Evolutionary conservation across 2,888 invertebrate species (phyloP).

Genomic region (Watsonalla binaria): DNA sequence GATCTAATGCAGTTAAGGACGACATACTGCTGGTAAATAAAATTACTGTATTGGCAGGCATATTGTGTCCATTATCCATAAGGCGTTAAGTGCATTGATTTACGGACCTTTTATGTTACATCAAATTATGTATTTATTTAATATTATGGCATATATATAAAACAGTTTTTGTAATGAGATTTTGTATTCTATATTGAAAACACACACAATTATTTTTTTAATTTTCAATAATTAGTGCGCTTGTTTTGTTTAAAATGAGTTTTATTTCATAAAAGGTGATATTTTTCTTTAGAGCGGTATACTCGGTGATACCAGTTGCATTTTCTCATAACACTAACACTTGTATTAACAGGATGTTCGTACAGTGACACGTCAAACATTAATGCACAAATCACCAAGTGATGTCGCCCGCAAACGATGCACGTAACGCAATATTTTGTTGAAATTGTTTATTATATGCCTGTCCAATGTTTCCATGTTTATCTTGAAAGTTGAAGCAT

Average conservation of each 20-base stretch:
- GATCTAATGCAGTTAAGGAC: conserved; percentile 57
- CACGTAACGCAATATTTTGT: conserved; percentile 60
- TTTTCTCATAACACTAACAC: neutral
- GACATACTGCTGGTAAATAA: conserved; percentile 70
- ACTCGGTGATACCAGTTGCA: neutral
- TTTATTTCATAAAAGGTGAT: neutral
- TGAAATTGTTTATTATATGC: conserved; percentile 56
- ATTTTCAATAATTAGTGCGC: neutral
- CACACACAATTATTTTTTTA: neutral
- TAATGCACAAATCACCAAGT: neutral
- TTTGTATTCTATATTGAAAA: neutral
- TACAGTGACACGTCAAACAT: neutral
- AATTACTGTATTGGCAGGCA: conserved; percentile 63
- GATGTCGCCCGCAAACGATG: conserved; percentile 41
- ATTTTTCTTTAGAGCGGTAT: neutral
- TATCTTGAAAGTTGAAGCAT: conserved; percentile 69
- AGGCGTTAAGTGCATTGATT: conserved; percentile 69
- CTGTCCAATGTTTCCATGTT: conserved; percentile 69
- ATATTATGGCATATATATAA: conserved; percentile 5
- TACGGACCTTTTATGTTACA: conserved; percentile 32
- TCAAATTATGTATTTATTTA: conserved; percentile 16
- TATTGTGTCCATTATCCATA: conserved; percentile 56
- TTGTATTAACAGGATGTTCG: neutral
- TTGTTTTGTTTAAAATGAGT: neutral
- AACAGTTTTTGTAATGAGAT: conserved; percentile 7